Conservation (phyloP, 2,113 vertebrate genomes). For the Holacanthus passer region DNA sequence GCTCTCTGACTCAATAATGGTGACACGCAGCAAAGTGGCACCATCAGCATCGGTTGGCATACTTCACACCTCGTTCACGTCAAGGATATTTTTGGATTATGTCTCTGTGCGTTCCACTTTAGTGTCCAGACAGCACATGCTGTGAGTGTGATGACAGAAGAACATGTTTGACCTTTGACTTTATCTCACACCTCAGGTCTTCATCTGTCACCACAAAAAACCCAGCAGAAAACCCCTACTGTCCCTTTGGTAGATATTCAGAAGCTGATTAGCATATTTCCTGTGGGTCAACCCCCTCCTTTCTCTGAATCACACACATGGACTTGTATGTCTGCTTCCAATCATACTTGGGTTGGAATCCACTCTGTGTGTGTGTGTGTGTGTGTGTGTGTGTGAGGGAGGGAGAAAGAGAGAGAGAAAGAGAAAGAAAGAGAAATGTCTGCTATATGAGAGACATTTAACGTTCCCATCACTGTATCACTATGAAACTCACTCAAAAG, state of each 20-base stretch:
- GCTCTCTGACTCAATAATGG: neutral
- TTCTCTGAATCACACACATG: conserved; percentile 27
- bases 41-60: neutral
- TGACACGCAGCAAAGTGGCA: neutral
- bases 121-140: neutral
- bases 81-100: neutral
- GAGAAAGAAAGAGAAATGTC: neutral
- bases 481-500: neutral
- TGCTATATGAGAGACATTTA: neutral
- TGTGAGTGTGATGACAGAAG: conserved; percentile 2
- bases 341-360: conserved; percentile 60
- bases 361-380: conserved; percentile 15
- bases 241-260: conserved; percentile 16
- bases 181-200: conserved; percentile 32
- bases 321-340: conserved; percentile 68
- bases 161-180: conserved; percentile 39
- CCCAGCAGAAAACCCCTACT: conserved; percentile 18
- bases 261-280: conserved; percentile 38
- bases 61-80: conserved; percentile 17
- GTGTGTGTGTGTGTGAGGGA: conserved; percentile 6
- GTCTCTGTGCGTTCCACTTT: conserved; percentile 7
- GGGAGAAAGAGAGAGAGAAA: neutral
- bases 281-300: conserved; percentile 59
- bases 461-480: neutral
- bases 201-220: conserved; percentile 47